Evolutionary conservation across 2,797 vertebrate genomes (phyloP), one percentile per base, ranked within the genome.

Genomic region (Podargus strigoides): DNA sequence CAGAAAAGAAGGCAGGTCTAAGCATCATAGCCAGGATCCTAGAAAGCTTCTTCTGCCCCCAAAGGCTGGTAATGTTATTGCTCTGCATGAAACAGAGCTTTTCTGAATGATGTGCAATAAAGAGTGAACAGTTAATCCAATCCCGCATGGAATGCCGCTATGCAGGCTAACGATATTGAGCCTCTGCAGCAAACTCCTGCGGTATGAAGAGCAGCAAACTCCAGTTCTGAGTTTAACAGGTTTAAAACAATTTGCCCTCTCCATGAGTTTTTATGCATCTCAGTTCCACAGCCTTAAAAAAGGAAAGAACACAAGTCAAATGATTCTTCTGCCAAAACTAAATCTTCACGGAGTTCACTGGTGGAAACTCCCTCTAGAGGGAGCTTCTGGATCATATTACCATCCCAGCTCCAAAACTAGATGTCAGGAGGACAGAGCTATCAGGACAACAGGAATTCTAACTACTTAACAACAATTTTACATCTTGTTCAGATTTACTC

Each of bases 311-410:
- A 3, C 19, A 74, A 62, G 27, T 14, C 14, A 21, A 68, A 60
- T 0, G 0, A 59, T 42, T 76, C 14, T 77, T 89, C 73, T 46
- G 53, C 26, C 36, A 69, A 91, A 93, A 58, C 8, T 37, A 37
- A 11, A 79, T 53, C 23, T 37, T 55, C 34, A 32, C 22, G 36
- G 46, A 80, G 21, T 53, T 84, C 69, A 66, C 28, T 12, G 30
- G n/a, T 12, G 44, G 63, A 44, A 26, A 62, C 37, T 76, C 36
- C 85, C 86, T 53, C 64, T 89, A 96, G 96, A 94, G 80, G 95
- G 95, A 93, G 94, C 87, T 82, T 74, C 79, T 32, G 34, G 14
- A 86, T 85, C 0, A 0, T 19, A 37, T 34, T 41, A 42, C 14
- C 20, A 62, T 16, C 12, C 21, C 76, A 77, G 39, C 26, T 76